phyloP scores from a whole-genome alignment of 2,888 invertebrate genomes.

The Spicauda simplicius region DNA sequence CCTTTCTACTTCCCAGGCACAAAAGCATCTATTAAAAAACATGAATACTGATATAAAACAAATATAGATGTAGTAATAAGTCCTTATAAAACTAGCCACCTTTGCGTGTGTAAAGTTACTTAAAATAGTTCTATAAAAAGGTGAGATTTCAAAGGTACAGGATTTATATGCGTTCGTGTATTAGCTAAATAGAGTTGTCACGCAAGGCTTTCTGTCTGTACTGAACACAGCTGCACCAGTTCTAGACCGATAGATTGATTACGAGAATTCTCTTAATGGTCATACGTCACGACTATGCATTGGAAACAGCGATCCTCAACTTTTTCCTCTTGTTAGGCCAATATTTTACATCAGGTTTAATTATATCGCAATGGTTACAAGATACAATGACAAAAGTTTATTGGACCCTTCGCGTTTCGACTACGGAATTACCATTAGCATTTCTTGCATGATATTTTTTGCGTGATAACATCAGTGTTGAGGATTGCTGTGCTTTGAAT shows the following conservation, averaged over 20 bases:
- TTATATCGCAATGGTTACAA: too few species aligned
- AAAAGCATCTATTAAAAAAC: too few species aligned
- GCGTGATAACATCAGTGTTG: too few species aligned
- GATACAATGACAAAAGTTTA: too few species aligned
- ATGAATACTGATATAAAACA: too few species aligned
- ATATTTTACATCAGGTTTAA: background rate
- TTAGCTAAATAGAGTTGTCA: slow-evolving; percentile 33
- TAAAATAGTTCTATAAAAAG: slow-evolving; percentile 7
- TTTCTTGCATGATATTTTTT: too few species aligned
- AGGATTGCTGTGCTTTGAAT: too few species aligned
- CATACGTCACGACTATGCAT: slow-evolving; percentile 30
- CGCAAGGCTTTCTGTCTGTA: slow-evolving; percentile 26
- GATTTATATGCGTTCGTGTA: slow-evolving; percentile 28
- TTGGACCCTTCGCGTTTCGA: too few species aligned
- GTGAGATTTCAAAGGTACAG: slow-evolving; percentile 13
- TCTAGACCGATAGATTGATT: slow-evolving; percentile 36
- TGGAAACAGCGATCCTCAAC: slow-evolving; percentile 9
- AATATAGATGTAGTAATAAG: background rate
- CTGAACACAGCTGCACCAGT: slow-evolving; percentile 22
- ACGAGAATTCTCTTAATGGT: slow-evolving; percentile 32
- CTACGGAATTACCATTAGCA: too few species aligned
- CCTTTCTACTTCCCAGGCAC: too few species aligned
- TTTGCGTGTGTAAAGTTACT: slow-evolving; percentile 14
- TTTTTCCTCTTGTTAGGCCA: background rate
- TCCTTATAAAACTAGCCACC: background rate